These are phyloP conservation scores for Macaria notata DNA, from an alignment of 2,888 invertebrate species.

Conservation along the genomic window DNA sequence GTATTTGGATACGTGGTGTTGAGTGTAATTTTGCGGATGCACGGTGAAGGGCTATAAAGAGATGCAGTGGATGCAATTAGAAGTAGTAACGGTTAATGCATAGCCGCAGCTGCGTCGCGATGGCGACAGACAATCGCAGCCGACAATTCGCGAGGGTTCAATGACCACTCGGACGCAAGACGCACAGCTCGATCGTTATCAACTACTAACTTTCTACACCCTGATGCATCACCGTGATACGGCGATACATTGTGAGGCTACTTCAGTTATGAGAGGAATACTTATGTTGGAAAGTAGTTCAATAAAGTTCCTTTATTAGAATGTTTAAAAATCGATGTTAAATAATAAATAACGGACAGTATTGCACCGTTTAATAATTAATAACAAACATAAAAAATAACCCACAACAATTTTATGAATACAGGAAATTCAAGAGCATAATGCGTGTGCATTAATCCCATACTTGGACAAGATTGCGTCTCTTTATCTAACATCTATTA, in stretches of 20 bases:
- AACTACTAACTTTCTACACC: slow-evolving; percentile 40
- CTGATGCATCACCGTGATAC: slow-evolving; percentile 2
- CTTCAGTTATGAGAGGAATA: no score
- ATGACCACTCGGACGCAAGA: slow-evolving; percentile 44
- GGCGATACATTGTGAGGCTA: not conserved
- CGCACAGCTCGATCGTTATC: slow-evolving; percentile 42
- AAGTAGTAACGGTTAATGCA: slow-evolving; percentile 52
- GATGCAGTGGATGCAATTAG: slow-evolving; percentile 62
- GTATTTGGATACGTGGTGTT: slow-evolving; percentile 33
- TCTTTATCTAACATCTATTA: slow-evolving; percentile 73
- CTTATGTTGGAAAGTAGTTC: no score
- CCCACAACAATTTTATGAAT: slow-evolving; percentile 33
- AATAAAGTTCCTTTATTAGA: no score
- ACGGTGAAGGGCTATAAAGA: slow-evolving; percentile 57
- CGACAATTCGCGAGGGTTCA: slow-evolving; percentile 68
- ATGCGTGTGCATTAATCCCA: slow-evolving; percentile 44
- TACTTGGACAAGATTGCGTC: slow-evolving; percentile 57
- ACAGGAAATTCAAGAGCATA: slow-evolving; percentile 52
- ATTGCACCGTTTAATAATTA: no score
- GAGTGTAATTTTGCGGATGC: slow-evolving; percentile 26
- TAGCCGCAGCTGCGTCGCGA: slow-evolving; percentile 56
- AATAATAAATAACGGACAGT: no score
- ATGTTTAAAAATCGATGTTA: no score
- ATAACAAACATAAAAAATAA: slow-evolving; percentile 26
- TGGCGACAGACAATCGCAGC: slow-evolving; percentile 63